A percentile compares a stretch with the other conserved stretches of the same genome.
Conservation (phyloP, 2,797 vertebrate species). For the Acanthopagrus latus region DNA sequence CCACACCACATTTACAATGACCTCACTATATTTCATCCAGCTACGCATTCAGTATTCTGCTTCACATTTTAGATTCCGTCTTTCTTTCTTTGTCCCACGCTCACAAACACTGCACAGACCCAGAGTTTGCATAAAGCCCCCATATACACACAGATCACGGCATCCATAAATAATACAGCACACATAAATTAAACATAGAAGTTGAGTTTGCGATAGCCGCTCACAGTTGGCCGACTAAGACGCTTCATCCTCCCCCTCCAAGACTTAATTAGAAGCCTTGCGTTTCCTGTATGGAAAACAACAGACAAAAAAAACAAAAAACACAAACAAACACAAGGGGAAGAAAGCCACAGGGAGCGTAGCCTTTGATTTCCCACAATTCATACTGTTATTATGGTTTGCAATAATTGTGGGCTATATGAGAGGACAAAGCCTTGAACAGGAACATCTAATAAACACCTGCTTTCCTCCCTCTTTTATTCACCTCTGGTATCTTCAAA, state of each 20-base stretch:
- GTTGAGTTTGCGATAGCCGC: constrained; percentile 70
- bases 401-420: constrained; percentile 54
- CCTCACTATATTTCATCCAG: constrained; percentile 5
- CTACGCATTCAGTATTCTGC: not conserved
- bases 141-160: constrained; percentile 66
- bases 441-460: constrained; percentile 61
- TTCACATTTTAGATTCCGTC: constrained; percentile 23
- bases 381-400: constrained; percentile 59
- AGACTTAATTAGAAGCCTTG: constrained; percentile 79
- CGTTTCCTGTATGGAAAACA: constrained; percentile 73
- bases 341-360: constrained; percentile 60
- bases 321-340: constrained; percentile 60
- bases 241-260: constrained; percentile 59
- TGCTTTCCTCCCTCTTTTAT: constrained; percentile 33
- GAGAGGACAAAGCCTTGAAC: constrained; percentile 47
- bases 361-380: constrained; percentile 68
- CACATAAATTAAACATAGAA: constrained; percentile 83
- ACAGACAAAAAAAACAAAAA: constrained; percentile 19
- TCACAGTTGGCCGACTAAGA: constrained; percentile 69
- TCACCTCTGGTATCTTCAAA: constrained; percentile 54
- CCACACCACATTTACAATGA: constrained; percentile 25
- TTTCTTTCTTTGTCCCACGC: constrained; percentile 25
- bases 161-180: constrained; percentile 82
- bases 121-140: constrained; percentile 44
- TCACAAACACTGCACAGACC: constrained; percentile 37